Percentiles rank a stretch among this genome's conserved stretches.
These are phyloP conservation scores for Mirza zaza DNA, from an alignment of 2,113 vertebrate genomes.

Conservation along the genomic window DNA sequence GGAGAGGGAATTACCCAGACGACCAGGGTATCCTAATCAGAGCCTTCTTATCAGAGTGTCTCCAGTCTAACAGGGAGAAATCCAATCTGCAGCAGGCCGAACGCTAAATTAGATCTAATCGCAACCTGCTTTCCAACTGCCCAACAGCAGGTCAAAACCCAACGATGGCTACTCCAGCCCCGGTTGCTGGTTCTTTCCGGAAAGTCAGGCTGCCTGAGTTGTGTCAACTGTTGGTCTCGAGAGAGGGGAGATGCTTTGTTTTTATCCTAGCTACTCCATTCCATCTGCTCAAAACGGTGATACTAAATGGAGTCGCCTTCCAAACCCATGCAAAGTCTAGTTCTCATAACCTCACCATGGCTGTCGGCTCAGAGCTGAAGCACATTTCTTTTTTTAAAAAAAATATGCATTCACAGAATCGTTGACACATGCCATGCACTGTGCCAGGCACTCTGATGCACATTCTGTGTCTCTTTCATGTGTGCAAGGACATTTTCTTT, in stretches of 20 bases:
- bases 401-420: background rate
- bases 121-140: conserved; percentile 74
- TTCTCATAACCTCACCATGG: background rate
- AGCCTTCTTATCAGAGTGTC: conserved; percentile 79
- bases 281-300: conserved; percentile 31
- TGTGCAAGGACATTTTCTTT: background rate
- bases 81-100: conserved; percentile 79
- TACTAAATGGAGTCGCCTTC: background rate
- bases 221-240: background rate
- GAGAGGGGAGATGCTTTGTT: conserved; percentile 2
- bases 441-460: background rate
- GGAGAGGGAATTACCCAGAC: conserved; percentile 78
- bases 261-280: background rate
- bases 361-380: background rate
- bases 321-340: background rate
- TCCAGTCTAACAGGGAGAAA: conserved; percentile 84
- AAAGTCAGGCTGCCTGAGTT: conserved; percentile 20
- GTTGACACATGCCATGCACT: background rate
- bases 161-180: conserved; percentile 25
- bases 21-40: conserved; percentile 79
- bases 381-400: background rate
- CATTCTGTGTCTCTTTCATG: background rate
- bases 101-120: conserved; percentile 82
- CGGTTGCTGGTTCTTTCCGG: conserved; percentile 12
- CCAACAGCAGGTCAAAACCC: conserved; percentile 75